Conservation (phyloP, 2,797 vertebrate species). For the Distichodus sexfasciatus region DNA sequence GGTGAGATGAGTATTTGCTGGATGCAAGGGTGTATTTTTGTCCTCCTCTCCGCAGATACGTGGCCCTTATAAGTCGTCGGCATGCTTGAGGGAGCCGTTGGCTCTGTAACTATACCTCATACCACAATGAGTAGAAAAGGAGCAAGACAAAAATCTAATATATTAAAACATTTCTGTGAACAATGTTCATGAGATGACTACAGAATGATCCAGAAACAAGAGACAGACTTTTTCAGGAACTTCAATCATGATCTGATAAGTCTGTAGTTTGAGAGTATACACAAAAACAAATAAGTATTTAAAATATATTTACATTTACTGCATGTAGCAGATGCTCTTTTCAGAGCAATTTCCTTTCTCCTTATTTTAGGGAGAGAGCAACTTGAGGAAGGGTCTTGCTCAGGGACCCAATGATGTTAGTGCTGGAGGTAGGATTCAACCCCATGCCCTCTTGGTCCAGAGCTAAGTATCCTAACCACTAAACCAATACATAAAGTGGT, state of each 20-base stretch:
- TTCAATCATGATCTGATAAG: background rate
- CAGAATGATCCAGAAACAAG: background rate
- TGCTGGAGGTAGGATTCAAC: no score
- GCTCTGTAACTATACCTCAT: slow-evolving; percentile 7
- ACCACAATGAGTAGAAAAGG: background rate
- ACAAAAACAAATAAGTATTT: no score
- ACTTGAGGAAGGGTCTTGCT: no score
- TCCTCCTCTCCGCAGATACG: slow-evolving; percentile 10
- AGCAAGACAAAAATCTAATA: background rate
- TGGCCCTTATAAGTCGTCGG: slow-evolving; percentile 35
- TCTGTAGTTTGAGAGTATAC: no score
- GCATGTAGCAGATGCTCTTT: no score
- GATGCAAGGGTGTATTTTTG: slow-evolving; percentile 42
- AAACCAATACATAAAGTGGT: no score
- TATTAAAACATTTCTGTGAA: background rate
- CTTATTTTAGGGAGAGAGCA: no score
- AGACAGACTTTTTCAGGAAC: background rate
- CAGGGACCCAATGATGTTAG: no score
- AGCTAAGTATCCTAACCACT: no score
- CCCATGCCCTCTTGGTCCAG: no score
- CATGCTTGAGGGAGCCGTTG: slow-evolving; percentile 2
- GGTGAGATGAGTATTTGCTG: no score
- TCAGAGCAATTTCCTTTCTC: no score
- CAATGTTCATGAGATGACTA: background rate
- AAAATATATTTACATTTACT: background rate